A percentile compares a stretch with the other conserved stretches of the same genome.
Conservation (phyloP, 2,888 invertebrate species). For the Andricus quercusramuli region DNA sequence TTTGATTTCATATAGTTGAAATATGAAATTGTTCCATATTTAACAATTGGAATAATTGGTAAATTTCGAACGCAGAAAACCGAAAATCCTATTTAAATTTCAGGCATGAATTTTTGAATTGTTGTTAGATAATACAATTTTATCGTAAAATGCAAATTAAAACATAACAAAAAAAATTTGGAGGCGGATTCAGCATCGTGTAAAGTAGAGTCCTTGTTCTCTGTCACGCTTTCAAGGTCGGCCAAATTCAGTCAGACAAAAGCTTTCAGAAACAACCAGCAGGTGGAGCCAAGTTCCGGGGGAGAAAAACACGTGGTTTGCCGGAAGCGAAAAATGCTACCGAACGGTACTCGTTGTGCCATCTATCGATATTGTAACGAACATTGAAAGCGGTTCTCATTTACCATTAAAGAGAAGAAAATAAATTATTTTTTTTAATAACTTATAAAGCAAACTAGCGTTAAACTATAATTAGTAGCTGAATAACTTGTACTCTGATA, state of each 20-base stretch:
- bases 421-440: not conserved
- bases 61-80: no score
- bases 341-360: constrained; percentile 42
- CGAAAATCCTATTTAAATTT: not conserved
- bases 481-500: not conserved
- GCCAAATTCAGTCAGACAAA: constrained; percentile 64
- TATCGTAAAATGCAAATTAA: not conserved
- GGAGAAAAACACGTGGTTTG: constrained; percentile 56
- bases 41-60: no score
- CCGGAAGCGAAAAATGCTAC: constrained; percentile 48
- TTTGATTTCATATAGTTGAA: no score
- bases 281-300: constrained; percentile 64
- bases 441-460: not conserved
- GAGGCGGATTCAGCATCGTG: constrained; percentile 60
- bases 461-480: not conserved
- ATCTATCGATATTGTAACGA: constrained; percentile 43
- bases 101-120: not conserved
- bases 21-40: no score
- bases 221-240: constrained; percentile 75
- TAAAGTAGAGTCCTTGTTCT: constrained; percentile 68
- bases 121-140: not conserved
- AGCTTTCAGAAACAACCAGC: constrained; percentile 19
- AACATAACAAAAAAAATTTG: not conserved
- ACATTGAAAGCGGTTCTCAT: constrained; percentile 16
- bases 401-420: not conserved